Evolutionary conservation across 2,888 invertebrate species (phyloP), one percentile per base, ranked within the genome.

Genomic region (Brenthis ino): DNA sequence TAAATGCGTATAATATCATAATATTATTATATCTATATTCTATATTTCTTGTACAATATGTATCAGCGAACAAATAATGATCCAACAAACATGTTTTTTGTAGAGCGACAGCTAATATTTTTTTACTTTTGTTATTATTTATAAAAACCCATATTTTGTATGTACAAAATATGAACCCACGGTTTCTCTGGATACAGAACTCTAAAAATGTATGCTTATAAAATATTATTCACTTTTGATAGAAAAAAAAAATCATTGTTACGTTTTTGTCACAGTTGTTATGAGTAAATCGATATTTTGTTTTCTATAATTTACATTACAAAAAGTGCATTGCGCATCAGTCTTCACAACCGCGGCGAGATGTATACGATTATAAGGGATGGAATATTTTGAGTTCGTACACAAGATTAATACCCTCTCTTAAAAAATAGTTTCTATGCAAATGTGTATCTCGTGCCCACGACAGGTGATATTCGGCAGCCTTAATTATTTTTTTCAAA

Each of bases 401-500:
- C 69, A 66, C 68, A 71, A 70, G 64, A 70, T 73, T 63, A 64
- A 72, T 70, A 69, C 65, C 65, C 20, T 55, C 63, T 53, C 60
- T 86, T 85, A 83, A 76, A 82, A 85, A 85, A 78, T 85, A 80
- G 85, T 88, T 85, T 87, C 87, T 91, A 93, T 93, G 92, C 89
- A 90, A 92, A 93, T 93, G 89, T 72, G 82, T 86, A 85, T 88
- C 90, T 88, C 90, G 90, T 90, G 90, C 88, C 83, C 80, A 83
- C 89, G 90, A 93, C 93, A 92, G 92, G 92, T 92, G 93, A 91
- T 83, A 85, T 77, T 88, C 88, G 92, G 89, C 88, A 85, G 87
- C 86, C 90, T 89, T 91, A 91, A 92, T 92, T 93, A 88, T 93
- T 93, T 92, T 90, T 92, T 92, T 91, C 85, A 85, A 88, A 91